Conservation (phyloP, 2,797 vertebrate genomes). For the Harpagifer antarcticus region DNA sequence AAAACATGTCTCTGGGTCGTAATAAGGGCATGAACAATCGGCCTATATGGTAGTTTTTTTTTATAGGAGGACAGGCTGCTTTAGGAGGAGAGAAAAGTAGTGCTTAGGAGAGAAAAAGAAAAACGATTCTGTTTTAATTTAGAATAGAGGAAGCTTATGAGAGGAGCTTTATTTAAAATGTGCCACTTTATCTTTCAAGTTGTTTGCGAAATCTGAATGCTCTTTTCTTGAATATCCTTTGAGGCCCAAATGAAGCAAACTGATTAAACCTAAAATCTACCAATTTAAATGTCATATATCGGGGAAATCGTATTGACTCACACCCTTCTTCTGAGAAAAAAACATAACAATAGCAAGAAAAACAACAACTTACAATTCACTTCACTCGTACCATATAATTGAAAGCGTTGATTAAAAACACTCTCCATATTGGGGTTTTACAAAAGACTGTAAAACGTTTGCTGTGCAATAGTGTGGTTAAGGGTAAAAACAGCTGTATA, state of each 20-base stretch:
- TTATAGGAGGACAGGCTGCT: neutral
- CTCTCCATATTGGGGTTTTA: no score
- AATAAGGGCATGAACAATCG: no score
- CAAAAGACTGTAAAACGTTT: no score
- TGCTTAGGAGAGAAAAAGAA: conserved; percentile 23
- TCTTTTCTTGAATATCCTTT: neutral
- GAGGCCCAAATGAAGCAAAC: neutral
- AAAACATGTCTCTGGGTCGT: no score
- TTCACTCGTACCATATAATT: no score
- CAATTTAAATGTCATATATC: no score
- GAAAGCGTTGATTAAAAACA: no score
- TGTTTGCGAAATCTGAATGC: neutral
- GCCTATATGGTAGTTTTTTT: no score
- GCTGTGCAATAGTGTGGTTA: neutral
- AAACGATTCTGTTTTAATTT: neutral
- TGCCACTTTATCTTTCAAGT: neutral
- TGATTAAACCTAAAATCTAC: neutral
- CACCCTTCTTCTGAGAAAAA: no score
- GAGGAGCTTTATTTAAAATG: neutral
- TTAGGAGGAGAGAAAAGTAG: neutral
- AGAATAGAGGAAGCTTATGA: neutral
- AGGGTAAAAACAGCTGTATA: neutral
- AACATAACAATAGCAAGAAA: no score
- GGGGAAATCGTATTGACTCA: no score
- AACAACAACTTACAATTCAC: no score